phyloP scores from a whole-genome alignment of 2,113 vertebrate species.

The Rhegmatorhina hoffmannsi region DNA sequence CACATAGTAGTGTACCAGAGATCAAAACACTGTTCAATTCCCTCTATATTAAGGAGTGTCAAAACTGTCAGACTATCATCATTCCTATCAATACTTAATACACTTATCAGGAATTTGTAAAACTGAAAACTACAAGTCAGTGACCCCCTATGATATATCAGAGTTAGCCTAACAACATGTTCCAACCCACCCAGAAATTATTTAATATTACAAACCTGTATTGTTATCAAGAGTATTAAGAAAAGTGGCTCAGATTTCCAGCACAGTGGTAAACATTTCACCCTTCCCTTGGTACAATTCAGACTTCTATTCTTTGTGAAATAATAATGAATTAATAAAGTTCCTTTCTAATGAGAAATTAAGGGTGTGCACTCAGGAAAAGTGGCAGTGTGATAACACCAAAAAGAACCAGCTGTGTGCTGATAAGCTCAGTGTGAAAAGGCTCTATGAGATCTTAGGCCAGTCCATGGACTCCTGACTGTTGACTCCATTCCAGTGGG shows the following conservation, averaged over 20 bases:
- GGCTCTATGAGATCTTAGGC: neutral
- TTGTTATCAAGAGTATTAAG: constrained; percentile 28
- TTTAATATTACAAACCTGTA: constrained; percentile 34
- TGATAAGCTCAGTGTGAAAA: constrained; percentile 42
- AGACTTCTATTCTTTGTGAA: constrained; percentile 50
- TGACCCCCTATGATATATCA: neutral
- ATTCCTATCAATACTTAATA: neutral
- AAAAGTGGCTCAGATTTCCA: constrained; percentile 31
- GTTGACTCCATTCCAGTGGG: neutral
- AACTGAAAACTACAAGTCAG: neutral
- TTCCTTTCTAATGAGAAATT: constrained; percentile 59
- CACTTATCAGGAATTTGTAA: neutral
- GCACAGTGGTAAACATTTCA: constrained; percentile 46
- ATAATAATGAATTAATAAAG: constrained; percentile 59
- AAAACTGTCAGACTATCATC: neutral
- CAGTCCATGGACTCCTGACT: neutral
- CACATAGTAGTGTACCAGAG: neutral
- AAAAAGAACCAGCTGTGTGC: constrained; percentile 38
- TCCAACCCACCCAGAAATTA: constrained; percentile 36
- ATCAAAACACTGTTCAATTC: neutral
- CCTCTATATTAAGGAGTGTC: neutral
- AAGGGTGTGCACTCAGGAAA: constrained; percentile 63
- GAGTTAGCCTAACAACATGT: constrained; percentile 1
- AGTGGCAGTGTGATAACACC: neutral
- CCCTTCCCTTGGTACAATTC: constrained; percentile 61